Evolutionary conservation across 2,113 vertebrate species (phyloP).

Genomic region (Pollimyrus isidori): DNA sequence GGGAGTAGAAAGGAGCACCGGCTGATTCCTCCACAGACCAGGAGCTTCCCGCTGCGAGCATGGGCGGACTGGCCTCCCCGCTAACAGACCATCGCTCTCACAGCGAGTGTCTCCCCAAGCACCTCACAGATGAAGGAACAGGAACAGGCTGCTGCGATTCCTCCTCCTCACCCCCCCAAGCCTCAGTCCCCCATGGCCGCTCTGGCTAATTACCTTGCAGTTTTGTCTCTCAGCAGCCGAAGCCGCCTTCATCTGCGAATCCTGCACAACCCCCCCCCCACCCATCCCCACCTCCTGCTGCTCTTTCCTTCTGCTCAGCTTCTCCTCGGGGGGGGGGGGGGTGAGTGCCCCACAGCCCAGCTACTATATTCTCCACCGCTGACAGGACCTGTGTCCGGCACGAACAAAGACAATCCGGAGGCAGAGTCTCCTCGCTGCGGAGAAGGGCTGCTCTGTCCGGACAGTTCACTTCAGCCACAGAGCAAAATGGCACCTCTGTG

Average conservation of each 20-base stretch:
- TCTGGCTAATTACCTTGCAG: not conserved
- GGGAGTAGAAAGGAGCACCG: not conserved
- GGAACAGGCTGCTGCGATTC: not conserved
- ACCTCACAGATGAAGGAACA: not conserved
- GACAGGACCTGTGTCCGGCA: not conserved
- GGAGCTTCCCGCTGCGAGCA: not conserved
- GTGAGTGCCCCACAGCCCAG: not conserved
- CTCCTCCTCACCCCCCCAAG: not conserved
- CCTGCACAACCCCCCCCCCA: not conserved
- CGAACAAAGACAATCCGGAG: not conserved
- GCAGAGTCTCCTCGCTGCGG: not conserved
- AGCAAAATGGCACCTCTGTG: not conserved
- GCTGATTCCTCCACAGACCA: not conserved
- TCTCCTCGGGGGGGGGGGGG: not conserved
- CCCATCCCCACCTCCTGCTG: not conserved
- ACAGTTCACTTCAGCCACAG: not conserved
- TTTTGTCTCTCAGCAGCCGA: not conserved
- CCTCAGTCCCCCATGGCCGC: not conserved
- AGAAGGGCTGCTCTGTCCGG: not conserved
- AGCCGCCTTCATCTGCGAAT: slow-evolving; percentile 5
- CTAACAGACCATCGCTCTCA: not conserved
- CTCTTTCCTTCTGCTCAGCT: not conserved
- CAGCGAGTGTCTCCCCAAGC: not conserved
- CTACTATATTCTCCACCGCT: not conserved
- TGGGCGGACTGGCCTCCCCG: not conserved